These are phyloP conservation scores for Halocynthia aurantium DNA, from an alignment of 23 tunicate species.

Conservation along the genomic window DNA sequence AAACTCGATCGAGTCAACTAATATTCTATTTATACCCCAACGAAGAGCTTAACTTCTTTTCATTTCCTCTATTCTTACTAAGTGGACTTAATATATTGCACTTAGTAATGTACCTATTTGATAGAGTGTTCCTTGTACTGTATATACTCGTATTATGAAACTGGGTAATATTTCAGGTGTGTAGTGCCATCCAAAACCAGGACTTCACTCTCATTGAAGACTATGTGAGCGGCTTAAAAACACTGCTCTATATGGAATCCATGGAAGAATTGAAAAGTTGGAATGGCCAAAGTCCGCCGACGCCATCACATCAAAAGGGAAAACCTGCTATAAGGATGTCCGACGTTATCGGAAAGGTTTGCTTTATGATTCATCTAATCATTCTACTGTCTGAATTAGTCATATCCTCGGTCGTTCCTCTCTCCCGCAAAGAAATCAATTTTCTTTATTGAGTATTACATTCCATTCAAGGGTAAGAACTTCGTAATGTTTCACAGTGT, in stretches of 20 bases:
- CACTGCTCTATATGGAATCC: constrained; percentile 76
- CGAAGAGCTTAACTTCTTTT: not conserved
- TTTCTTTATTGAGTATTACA: too few species aligned
- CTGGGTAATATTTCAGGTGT: constrained; percentile 36
- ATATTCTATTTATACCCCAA: not conserved
- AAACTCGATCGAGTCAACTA: too few species aligned
- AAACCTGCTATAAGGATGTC: constrained; percentile 44
- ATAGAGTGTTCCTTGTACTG: not conserved
- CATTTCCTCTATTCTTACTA: not conserved
- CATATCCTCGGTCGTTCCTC: too few species aligned
- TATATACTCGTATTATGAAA: not conserved
- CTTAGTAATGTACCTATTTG: too few species aligned
- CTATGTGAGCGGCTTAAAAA: constrained; percentile 83
- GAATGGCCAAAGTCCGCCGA: constrained; percentile 94
- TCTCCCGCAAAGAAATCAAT: too few species aligned
- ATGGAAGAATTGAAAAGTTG: constrained; percentile 49
- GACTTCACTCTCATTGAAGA: constrained; percentile 97
- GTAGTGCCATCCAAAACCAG: constrained; percentile 99
- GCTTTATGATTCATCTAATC: too few species aligned
- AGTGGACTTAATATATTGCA: not conserved
- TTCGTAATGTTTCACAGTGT: too few species aligned
- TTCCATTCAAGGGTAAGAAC: too few species aligned
- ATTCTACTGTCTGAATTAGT: too few species aligned
- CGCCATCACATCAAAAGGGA: constrained; percentile 89
- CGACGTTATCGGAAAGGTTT: constrained; percentile 56